Evolutionary conservation across 1,140 invertebrate genomes (phyloP).

Genomic region (Polypedilum pembai): DNA sequence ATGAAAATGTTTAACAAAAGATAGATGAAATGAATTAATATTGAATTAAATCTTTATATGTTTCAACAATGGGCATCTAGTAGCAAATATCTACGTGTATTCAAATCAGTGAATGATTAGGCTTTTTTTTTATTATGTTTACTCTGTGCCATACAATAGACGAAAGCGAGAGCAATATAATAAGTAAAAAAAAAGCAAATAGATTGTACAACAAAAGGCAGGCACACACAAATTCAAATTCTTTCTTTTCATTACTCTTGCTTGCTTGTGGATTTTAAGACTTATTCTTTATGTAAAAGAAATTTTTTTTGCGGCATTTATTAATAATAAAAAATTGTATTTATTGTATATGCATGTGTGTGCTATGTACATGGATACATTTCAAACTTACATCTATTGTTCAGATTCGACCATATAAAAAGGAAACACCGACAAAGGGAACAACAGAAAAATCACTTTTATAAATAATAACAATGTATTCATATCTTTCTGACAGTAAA

Average conservation of each 20-base stretch:
- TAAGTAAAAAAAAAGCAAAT: background rate
- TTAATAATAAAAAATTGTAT: background rate
- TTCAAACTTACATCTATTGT: constrained; percentile 10
- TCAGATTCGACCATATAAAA: constrained; percentile 8
- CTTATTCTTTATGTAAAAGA: background rate
- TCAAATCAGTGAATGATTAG: constrained; percentile 28
- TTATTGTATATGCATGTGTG: background rate
- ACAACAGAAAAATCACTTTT: constrained; percentile 20
- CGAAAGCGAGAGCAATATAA: background rate
- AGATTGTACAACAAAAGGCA: constrained; percentile 19
- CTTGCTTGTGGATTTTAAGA: constrained; percentile 2
- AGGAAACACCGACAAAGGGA: constrained; percentile 23
- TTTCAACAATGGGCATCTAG: constrained; percentile 24
- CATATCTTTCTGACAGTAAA: constrained; percentile 1
- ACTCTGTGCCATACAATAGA: background rate
- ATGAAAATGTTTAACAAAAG: background rate
- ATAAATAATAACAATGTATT: constrained; percentile 23
- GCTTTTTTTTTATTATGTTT: constrained; percentile 28
- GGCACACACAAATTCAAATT: background rate
- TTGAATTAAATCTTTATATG: constrained; percentile 26
- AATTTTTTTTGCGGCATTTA: constrained; percentile 9
- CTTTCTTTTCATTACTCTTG: background rate
- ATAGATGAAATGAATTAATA: constrained; percentile 23
- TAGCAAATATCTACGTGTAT: constrained; percentile 5
- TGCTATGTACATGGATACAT: background rate